Conservation (phyloP, 2,888 invertebrate species). For the Oligia strigilis region DNA sequence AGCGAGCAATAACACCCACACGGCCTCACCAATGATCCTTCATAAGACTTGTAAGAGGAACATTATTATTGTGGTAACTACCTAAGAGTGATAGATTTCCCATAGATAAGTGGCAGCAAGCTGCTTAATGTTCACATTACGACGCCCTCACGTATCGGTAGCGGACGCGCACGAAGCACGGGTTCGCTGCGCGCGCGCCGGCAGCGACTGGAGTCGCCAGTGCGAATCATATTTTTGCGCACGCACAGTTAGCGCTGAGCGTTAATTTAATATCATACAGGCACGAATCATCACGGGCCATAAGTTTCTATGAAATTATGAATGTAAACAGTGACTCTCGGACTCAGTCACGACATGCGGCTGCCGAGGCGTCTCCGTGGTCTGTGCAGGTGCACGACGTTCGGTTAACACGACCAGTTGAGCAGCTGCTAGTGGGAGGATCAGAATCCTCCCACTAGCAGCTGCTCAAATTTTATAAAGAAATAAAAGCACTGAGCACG, state of each 20-base stretch:
- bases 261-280: neutral
- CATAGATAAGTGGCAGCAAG: neutral
- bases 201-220: neutral
- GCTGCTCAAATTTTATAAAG: neutral
- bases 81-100: neutral
- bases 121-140: neutral
- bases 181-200: neutral
- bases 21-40: neutral
- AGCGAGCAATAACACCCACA: neutral
- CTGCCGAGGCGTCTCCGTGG: neutral
- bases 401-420: neutral
- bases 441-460: no score
- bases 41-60: neutral
- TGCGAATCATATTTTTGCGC: neutral
- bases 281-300: neutral
- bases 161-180: no score
- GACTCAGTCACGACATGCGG: neutral
- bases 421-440: neutral
- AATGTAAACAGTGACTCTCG: neutral
- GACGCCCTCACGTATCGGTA: no score
- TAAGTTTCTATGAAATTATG: neutral
- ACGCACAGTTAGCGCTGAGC: neutral
- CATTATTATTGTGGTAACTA: neutral
- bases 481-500: neutral
- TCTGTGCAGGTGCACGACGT: neutral